These are phyloP conservation scores for Abrostola triplasia DNA, from an alignment of 2,888 invertebrate species.

Conservation along the genomic window DNA sequence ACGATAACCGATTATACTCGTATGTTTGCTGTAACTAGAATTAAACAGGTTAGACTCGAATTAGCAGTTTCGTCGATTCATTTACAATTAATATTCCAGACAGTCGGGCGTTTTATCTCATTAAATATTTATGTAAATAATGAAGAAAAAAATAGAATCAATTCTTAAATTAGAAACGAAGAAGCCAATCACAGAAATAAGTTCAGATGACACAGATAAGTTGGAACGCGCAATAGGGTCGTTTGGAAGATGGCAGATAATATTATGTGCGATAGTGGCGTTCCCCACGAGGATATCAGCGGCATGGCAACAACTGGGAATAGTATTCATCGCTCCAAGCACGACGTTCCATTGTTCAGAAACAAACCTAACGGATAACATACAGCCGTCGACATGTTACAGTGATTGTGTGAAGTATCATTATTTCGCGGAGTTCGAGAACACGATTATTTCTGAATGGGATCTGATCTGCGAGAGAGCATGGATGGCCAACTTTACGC, in stretches of 20 bases:
- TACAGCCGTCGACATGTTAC: constrained; percentile 80
- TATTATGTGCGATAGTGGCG: constrained; percentile 88
- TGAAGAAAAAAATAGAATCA: neutral
- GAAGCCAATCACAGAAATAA: constrained; percentile 7
- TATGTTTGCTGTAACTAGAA: no score
- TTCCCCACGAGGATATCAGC: constrained; percentile 90
- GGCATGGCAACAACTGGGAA: constrained; percentile 91
- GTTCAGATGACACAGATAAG: constrained; percentile 52
- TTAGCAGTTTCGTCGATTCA: neutral
- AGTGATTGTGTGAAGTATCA: constrained; percentile 84
- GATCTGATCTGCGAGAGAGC: constrained; percentile 89
- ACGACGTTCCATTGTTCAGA: constrained; percentile 82
- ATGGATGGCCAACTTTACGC: constrained; percentile 90
- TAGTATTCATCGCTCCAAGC: constrained; percentile 91
- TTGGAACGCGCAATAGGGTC: constrained; percentile 63
- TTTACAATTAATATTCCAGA: neutral
- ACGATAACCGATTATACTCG: no score
- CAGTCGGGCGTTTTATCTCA: neutral
- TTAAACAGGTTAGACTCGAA: no score
- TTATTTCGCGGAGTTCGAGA: constrained; percentile 89
- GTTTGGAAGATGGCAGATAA: constrained; percentile 90
- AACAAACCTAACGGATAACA: constrained; percentile 60
- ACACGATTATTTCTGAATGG: constrained; percentile 92
- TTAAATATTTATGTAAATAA: neutral
- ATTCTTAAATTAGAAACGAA: neutral